These are phyloP conservation scores for Papilio glaucus DNA, from an alignment of 1,140 invertebrate species.

Conservation along the genomic window DNA sequence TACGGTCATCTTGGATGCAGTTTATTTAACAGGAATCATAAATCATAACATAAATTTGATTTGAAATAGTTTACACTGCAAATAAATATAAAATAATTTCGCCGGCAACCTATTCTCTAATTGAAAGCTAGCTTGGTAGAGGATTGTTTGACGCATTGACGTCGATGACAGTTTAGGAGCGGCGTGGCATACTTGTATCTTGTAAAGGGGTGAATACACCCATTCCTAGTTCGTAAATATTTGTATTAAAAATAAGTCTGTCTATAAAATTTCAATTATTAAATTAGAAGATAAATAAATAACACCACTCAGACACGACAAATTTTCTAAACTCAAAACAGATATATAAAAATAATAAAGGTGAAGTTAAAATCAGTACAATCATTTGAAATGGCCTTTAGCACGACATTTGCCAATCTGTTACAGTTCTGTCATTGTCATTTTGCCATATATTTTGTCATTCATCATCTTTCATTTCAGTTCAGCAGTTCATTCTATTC, in stretches of 20 bases:
- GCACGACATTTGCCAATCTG: too few species aligned
- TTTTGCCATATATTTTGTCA: conserved; percentile 1
- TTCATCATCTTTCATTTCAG: neutral
- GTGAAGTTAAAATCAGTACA: too few species aligned
- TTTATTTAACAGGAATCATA: conserved; percentile 40
- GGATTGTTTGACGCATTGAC: conserved; percentile 48
- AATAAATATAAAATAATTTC: conserved; percentile 51
- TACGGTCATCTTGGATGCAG: conserved; percentile 63
- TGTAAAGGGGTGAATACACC: conserved; percentile 41
- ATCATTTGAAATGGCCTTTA: too few species aligned
- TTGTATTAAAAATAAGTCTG: neutral
- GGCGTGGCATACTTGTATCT: conserved; percentile 67
- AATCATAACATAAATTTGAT: conserved; percentile 47
- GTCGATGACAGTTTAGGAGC: conserved; percentile 61
- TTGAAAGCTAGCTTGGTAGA: conserved; percentile 52
- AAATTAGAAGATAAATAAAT: neutral
- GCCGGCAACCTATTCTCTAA: conserved; percentile 72
- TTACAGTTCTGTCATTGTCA: neutral
- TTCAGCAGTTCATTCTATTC: neutral
- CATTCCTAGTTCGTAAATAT: conserved; percentile 27
- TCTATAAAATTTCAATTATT: neutral
- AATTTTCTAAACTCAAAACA: too few species aligned
- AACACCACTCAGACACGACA: neutral
- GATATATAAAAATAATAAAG: too few species aligned
- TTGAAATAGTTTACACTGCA: conserved; percentile 39